Evolutionary conservation across 1,140 invertebrate species (phyloP).

Genomic region (Neelides sp.): DNA sequence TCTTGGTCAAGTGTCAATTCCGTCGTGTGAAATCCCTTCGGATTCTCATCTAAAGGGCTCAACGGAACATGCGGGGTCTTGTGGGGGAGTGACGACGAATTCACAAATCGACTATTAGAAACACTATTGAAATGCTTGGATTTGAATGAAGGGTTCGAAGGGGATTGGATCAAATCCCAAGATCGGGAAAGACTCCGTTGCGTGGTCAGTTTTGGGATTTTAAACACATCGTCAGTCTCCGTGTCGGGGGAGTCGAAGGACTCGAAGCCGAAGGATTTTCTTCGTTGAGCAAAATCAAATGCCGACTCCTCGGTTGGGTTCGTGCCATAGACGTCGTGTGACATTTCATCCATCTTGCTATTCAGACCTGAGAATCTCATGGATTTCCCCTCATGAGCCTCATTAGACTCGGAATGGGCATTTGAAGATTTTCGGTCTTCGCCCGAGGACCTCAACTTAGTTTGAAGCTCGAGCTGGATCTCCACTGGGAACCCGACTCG

Average conservation of each 20-base stretch:
- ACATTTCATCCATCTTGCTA: too few relatives aligned
- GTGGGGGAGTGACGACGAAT: too few relatives aligned
- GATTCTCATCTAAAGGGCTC: too few relatives aligned
- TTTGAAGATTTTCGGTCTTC: not conserved
- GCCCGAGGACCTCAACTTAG: constrained; percentile 11
- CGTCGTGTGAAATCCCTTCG: too few relatives aligned
- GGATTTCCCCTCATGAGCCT: not conserved
- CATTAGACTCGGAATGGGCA: not conserved
- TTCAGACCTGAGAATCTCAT: not conserved
- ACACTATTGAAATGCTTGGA: too few relatives aligned
- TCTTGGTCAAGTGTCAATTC: too few relatives aligned
- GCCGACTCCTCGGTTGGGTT: constrained; percentile 7
- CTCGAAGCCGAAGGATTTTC: constrained; percentile 29
- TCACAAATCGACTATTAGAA: too few relatives aligned
- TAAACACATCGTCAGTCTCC: not conserved
- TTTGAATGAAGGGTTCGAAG: too few relatives aligned
- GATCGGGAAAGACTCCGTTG: constrained; percentile 8
- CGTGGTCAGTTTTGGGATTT: not conserved
- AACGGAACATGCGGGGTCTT: too few relatives aligned
- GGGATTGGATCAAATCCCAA: constrained; percentile 29
- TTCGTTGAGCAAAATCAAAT: constrained; percentile 21
- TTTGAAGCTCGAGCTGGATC: constrained; percentile 28
- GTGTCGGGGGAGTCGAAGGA: constrained; percentile 12
- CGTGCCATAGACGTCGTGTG: not conserved
- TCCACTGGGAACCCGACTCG: constrained; percentile 30